Percentiles rank a stretch among this genome's conserved stretches.
Evolutionary conservation across 1,140 invertebrate species (phyloP).

Genomic region (Drosophila sechellia): DNA sequence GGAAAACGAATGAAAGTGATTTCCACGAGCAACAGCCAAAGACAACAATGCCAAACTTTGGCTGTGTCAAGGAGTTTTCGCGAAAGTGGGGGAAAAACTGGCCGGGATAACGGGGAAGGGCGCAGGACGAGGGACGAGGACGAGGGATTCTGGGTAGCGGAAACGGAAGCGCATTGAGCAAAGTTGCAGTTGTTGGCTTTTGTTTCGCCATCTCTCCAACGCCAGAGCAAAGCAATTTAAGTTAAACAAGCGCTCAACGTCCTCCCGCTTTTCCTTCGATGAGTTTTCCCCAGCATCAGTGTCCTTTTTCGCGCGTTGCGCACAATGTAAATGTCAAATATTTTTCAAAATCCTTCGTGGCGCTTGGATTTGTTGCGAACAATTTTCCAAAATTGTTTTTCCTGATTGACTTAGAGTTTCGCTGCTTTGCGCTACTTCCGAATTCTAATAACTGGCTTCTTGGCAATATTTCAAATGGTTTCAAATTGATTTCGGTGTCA

Average conservation of each 20-base stretch:
- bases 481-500: slow-evolving; percentile 16
- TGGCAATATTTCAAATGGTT: slow-evolving; percentile 14
- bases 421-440: slow-evolving; percentile 9
- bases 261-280: not conserved
- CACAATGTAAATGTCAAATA: slow-evolving; percentile 74
- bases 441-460: slow-evolving; percentile 12
- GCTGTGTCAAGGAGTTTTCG: slow-evolving; percentile 41
- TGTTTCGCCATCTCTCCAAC: slow-evolving; percentile 65
- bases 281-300: slow-evolving; percentile 3
- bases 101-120: not conserved
- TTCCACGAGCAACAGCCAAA: slow-evolving; percentile 75
- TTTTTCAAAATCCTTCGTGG: slow-evolving; percentile 56
- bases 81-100: slow-evolving; percentile 1
- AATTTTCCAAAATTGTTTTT: slow-evolving; percentile 69
- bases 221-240: slow-evolving; percentile 75
- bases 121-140: not conserved
- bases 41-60: slow-evolving; percentile 79
- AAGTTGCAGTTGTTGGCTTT: slow-evolving; percentile 78
- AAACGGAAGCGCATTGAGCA: slow-evolving; percentile 81
- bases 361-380: slow-evolving; percentile 50
- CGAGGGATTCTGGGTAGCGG: slow-evolving; percentile 46
- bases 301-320: slow-evolving; percentile 16
- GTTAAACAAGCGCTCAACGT: slow-evolving; percentile 72
- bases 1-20: slow-evolving; percentile 69
- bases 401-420: slow-evolving; percentile 73